A percentile compares a stretch with the other conserved stretches of the same genome.
These are phyloP conservation scores for Drosophila willistoni DNA, from an alignment of 1,140 invertebrate species.

Conservation along the genomic window DNA sequence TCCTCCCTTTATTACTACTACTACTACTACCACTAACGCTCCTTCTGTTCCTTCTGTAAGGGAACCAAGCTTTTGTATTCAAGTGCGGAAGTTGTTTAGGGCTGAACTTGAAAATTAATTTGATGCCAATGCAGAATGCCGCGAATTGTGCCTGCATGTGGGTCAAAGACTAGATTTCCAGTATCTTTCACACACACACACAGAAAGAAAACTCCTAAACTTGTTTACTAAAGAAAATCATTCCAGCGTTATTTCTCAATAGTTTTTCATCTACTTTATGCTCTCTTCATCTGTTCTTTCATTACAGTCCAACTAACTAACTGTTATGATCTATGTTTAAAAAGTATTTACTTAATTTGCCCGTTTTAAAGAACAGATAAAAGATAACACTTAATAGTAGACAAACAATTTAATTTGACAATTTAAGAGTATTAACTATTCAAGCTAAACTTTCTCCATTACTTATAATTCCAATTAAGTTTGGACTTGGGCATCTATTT, in stretches of 20 bases:
- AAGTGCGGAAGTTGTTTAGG: constrained; percentile 61
- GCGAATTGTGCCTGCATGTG: constrained; percentile 29
- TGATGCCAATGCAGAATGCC: constrained; percentile 20
- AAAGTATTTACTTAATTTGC: too few relatives aligned
- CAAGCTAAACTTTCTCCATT: too few relatives aligned
- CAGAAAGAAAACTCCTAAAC: not conserved
- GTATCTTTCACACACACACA: not conserved
- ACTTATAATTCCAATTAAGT: too few relatives aligned
- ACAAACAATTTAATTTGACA: too few relatives aligned
- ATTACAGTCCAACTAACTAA: not conserved
- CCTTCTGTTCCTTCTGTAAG: too few relatives aligned
- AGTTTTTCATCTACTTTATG: not conserved
- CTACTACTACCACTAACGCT: too few relatives aligned
- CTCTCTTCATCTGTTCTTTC: not conserved
- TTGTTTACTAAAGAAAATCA: not conserved
- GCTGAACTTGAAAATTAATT: constrained; percentile 58
- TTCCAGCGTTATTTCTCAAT: not conserved
- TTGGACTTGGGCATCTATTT: too few relatives aligned
- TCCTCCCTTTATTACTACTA: too few relatives aligned
- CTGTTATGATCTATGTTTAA: too few relatives aligned
- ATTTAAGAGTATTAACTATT: too few relatives aligned
- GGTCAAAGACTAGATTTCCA: constrained; percentile 20
- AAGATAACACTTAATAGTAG: too few relatives aligned
- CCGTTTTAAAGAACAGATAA: too few relatives aligned
- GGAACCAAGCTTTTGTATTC: constrained; percentile 33